Base-by-base conservation (phyloP, 2,797 vertebrate genomes). In the Sternotherus odoratus region DNA sequence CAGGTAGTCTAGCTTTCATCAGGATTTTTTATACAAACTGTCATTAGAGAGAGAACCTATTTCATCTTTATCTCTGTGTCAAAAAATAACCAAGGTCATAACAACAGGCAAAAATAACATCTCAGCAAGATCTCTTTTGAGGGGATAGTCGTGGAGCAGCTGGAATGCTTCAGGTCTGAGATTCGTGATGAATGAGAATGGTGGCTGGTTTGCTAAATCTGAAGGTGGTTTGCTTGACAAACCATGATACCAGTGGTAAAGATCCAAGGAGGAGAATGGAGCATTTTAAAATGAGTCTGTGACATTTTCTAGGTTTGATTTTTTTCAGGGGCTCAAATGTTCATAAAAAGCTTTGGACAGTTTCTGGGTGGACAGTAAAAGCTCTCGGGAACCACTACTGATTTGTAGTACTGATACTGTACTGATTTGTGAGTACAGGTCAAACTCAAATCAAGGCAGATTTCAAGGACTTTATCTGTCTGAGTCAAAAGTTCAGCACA, bases 21-120 rank as follows among this genome's bases (percentile, higher is more conserved):
- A 94, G 81, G 50, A 33, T 83, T 49, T 86, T 84, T 80, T 74
- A 69, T 88, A 87, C 82, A 91, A 96, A 85, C 84, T 91, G 92
- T 91, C 88, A 86, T 95, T 95, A 94, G 83, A 93, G 79, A 83
- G 81, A 75, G 90, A 86, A 54, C 26, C 77, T 91, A 81, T 95
- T 97, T 96, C 85, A 95, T 90, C 92, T 95, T 94, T 87, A 83
- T 95, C 63, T 92, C 75, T 84, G 33, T 90, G 89, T 86, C 87
- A 92, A 11, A 12, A 91, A 94, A 90, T 83, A 95, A 91, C 77
- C 94, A 94, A 96, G 92, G 92, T 95, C 91, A 28, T 57, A 87
- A 66, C 72, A 89, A 90, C 84, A 85, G 79, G 79, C 77, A 30
- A 72, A 79, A 83, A 19, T 63, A 92, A 85, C 78, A 83, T 95